phyloP scores from a whole-genome alignment of 2,113 vertebrate genomes.

The Talpa occidentalis region DNA sequence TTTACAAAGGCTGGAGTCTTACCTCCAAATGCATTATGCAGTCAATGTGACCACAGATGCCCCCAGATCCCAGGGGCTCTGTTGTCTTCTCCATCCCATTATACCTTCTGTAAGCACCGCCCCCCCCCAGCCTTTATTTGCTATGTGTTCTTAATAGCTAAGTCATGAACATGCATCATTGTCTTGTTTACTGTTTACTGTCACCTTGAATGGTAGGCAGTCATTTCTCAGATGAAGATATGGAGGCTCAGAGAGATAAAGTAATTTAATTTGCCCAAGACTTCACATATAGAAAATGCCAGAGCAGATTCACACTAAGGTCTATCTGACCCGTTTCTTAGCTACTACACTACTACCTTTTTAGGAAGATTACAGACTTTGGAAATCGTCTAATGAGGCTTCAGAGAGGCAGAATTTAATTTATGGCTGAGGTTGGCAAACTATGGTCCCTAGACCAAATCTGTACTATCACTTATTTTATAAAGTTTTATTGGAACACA shows the following conservation, averaged over 20 bases:
- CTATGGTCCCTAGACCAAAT: neutral
- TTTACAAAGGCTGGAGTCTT: constrained; percentile 82
- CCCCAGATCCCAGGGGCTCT: constrained; percentile 63
- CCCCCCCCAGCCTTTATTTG: neutral
- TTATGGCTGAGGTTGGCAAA: neutral
- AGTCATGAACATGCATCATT: neutral
- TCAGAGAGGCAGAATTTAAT: constrained; percentile 11
- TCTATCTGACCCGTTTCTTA: neutral
- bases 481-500: too few relatives aligned
- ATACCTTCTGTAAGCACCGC: constrained; percentile 86
- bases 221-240: constrained; percentile 7
- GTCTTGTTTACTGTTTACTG: constrained; percentile 16
- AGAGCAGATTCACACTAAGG: neutral
- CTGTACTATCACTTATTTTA: neutral
- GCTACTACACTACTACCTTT: neutral
- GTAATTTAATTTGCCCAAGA: constrained; percentile 18
- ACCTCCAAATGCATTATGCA: constrained; percentile 73
- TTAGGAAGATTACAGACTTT: neutral
- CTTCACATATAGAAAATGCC: constrained; percentile 14
- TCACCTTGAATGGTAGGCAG: neutral
- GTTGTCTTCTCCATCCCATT: constrained; percentile 87
- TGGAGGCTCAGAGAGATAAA: neutral
- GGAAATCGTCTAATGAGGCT: neutral
- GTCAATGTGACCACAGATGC: neutral
- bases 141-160: neutral